These are phyloP conservation scores for Littorina saxatilis DNA, from an alignment of 1,140 invertebrate species.

Conservation along the genomic window DNA sequence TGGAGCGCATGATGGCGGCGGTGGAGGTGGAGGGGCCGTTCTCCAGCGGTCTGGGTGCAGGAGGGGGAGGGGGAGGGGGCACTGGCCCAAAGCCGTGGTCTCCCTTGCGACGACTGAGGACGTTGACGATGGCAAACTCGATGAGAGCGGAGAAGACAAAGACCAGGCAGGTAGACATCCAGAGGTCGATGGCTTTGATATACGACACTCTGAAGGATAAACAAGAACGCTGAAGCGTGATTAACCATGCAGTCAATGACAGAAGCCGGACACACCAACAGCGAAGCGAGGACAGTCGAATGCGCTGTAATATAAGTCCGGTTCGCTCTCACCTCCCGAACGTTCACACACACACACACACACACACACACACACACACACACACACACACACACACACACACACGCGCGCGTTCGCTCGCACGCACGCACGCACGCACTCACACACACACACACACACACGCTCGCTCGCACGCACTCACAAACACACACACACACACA, in stretches of 20 bases:
- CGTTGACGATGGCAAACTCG: slow-evolving; percentile 63
- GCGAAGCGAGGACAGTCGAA: too few species aligned
- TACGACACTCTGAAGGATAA: slow-evolving; percentile 68
- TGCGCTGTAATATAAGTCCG: slow-evolving; percentile 65
- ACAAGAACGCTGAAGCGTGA: too few species aligned
- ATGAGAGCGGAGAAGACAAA: slow-evolving; percentile 61
- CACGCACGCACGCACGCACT: too few species aligned
- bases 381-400: background rate
- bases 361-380: background rate
- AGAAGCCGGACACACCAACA: too few species aligned
- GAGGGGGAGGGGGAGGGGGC: slow-evolving; percentile 36
- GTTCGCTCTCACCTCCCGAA: slow-evolving; percentile 42
- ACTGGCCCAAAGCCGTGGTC: background rate
- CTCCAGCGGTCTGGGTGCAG: slow-evolving; percentile 43
- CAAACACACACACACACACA: too few species aligned
- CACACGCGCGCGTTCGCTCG: too few species aligned
- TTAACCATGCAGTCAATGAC: too few species aligned
- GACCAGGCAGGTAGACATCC: slow-evolving; percentile 59
- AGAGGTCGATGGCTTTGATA: slow-evolving; percentile 67
- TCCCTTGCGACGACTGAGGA: slow-evolving; percentile 41
- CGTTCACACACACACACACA: background rate
- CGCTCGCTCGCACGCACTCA: too few species aligned
- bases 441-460: too few species aligned
- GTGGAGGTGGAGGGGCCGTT: slow-evolving; percentile 54
- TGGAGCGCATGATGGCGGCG: slow-evolving; percentile 50